Percentiles rank a stretch among this genome's conserved stretches.
phyloP scores from a whole-genome alignment of 2,888 invertebrate genomes.

The Mechanitis mazaeus region DNA sequence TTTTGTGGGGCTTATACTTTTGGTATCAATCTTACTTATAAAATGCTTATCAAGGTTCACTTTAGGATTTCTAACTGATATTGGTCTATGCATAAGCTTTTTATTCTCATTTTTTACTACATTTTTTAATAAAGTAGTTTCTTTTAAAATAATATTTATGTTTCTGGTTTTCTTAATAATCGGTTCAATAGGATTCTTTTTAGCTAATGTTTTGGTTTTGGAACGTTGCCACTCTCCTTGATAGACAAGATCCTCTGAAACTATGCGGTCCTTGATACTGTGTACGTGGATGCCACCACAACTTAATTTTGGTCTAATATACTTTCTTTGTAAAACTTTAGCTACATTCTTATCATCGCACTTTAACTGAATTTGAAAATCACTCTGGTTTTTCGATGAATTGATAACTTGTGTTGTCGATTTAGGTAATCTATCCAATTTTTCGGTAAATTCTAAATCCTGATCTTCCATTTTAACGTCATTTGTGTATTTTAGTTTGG shows the following conservation, averaged over 20 bases:
- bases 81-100: slow-evolving; percentile 7
- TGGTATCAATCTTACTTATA: slow-evolving; percentile 6
- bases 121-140: background rate
- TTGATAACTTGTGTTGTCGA: slow-evolving; percentile 9
- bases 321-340: slow-evolving; percentile 31
- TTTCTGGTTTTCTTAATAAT: slow-evolving; percentile 8
- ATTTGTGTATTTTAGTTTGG: slow-evolving; percentile 36
- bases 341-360: slow-evolving; percentile 28
- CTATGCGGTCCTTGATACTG: slow-evolving; percentile 54
- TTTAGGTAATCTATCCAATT: slow-evolving; percentile 14
- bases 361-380: slow-evolving; percentile 30
- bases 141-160: slow-evolving; percentile 7
- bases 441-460: slow-evolving; percentile 35
- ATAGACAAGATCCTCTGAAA: slow-evolving; percentile 60
- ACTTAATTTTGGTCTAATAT: slow-evolving; percentile 40
- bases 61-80: slow-evolving; percentile 7
- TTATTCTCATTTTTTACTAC: slow-evolving; percentile 8
- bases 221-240: slow-evolving; percentile 61
- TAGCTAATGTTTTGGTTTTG: slow-evolving; percentile 34
- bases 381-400: slow-evolving; percentile 32
- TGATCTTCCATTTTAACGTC: slow-evolving; percentile 41
- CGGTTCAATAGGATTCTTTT: slow-evolving; percentile 33
- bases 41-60: background rate
- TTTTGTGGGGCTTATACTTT: slow-evolving; percentile 2
- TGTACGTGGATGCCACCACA: slow-evolving; percentile 61